Evolutionary conservation across 1,140 invertebrate genomes (phyloP), one percentile per base, ranked within the genome.

Genomic region (Drosophila pectinifera): DNA sequence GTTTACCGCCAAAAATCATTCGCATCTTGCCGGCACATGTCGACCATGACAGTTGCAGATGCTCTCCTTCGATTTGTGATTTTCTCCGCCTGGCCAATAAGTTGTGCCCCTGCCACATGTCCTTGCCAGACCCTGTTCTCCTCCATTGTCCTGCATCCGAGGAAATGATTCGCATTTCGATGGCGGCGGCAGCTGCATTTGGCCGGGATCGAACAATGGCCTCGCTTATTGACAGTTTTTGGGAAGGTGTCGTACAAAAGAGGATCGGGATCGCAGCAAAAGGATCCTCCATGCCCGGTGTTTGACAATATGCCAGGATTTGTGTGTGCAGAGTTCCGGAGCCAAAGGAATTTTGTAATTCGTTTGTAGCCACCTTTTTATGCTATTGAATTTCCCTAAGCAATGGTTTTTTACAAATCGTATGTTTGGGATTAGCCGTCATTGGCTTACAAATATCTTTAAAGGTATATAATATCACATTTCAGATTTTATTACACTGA

Each of bases 141-240:
- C 28, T 68, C 61, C 78, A 59, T 82, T 76, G 69, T 86, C 62
- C 73, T 24, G 39, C 2, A 45, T 18, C 58, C 61, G 41, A 42
- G 59, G 46, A 59, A 77, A 67, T 78, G 54, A 70, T 70, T 57
- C 68, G 68, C 68, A 70, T 59, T 51, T 65, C 61, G 59, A 68
- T 67, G 64, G 36, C 64, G 18, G 36, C 28, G 49, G 68, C 68
- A 70, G 68, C 68, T 70, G 68, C 68, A 70, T 70, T 70, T 31
- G 48, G 67, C 48, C 18, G 49, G 14, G 14, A 45, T 70, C 68
- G 51, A 70, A 70, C 68, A 70, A 70, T 70, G 51, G 16, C 64
- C 64, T 68, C 81, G 75, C 83, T 88, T 88, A 88, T 88, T 88
- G 83, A 88, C 83, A 88, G 80, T 88, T 77, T 81, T 63, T 53